These are phyloP conservation scores for Microtus pennsylvanicus DNA, from an alignment of 2,113 vertebrate genomes.

Conservation along the genomic window DNA sequence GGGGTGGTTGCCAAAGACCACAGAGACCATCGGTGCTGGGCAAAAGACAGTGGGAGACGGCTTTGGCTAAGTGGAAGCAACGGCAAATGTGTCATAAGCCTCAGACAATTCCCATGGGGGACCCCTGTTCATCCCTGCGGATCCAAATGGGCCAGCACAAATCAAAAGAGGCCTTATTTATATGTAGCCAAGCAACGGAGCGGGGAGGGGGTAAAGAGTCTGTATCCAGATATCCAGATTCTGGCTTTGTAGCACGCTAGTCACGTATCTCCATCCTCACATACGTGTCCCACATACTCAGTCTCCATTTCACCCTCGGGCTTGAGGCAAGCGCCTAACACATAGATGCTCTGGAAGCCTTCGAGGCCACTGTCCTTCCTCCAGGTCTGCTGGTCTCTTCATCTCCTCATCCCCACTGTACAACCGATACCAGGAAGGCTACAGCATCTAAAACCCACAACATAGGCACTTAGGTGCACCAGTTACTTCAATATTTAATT, in stretches of 20 bases:
- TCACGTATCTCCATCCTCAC: not conserved
- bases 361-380: too few species aligned
- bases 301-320: too few species aligned
- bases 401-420: too few species aligned
- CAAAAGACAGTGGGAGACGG: accelerated
- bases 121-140: accelerated
- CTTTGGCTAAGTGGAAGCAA: accelerated
- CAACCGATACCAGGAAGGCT: too few species aligned
- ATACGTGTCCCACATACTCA: too few species aligned
- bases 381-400: too few species aligned
- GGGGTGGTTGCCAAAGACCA: accelerated
- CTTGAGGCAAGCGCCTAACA: too few species aligned
- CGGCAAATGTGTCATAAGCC: too few species aligned
- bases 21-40: accelerated
- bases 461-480: accelerated
- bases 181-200: accelerated
- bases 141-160: accelerated
- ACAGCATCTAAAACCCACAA: accelerated
- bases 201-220: not conserved
- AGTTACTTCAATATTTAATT: not conserved
- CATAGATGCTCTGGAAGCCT: too few species aligned
- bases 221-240: not conserved
- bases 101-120: accelerated
- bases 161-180: accelerated
- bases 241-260: not conserved